These are phyloP conservation scores for Philhelius pedissequus DNA, from an alignment of 2,888 invertebrate species.

Conservation along the genomic window DNA sequence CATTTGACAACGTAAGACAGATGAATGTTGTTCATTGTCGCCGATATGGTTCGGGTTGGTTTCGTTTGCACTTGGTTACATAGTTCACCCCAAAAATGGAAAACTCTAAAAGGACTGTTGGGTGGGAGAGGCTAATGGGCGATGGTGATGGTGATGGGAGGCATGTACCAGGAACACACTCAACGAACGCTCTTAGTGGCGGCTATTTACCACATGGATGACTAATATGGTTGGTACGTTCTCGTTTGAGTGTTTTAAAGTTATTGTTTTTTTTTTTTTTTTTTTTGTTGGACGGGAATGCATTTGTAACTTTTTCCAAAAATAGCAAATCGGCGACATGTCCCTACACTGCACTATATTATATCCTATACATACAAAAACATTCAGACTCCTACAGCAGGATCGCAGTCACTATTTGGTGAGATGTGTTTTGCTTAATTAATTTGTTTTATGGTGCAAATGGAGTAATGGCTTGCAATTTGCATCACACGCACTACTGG, in stretches of 20 bases:
- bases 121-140: constrained; percentile 10
- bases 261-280: neutral
- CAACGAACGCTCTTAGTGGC: neutral
- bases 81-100: constrained; percentile 50
- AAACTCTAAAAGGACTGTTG: constrained; percentile 32
- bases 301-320: constrained; percentile 60
- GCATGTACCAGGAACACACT: neutral
- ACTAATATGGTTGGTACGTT: constrained; percentile 50
- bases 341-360: constrained; percentile 52
- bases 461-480: constrained; percentile 64
- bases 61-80: constrained; percentile 22
- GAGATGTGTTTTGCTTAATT: constrained; percentile 55
- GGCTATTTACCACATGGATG: constrained; percentile 55
- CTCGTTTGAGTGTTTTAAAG: constrained; percentile 12
- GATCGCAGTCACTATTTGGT: neutral
- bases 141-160: constrained; percentile 5
- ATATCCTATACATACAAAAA: too few species aligned
- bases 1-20: constrained; percentile 59
- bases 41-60: constrained; percentile 28
- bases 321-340: constrained; percentile 58
- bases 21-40: constrained; percentile 65
- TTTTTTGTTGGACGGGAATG: constrained; percentile 9
- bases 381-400: neutral
- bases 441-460: constrained; percentile 65
- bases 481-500: constrained; percentile 51